Base-by-base conservation (phyloP, 2,113 vertebrate species). In the Baryphthengus martii region DNA sequence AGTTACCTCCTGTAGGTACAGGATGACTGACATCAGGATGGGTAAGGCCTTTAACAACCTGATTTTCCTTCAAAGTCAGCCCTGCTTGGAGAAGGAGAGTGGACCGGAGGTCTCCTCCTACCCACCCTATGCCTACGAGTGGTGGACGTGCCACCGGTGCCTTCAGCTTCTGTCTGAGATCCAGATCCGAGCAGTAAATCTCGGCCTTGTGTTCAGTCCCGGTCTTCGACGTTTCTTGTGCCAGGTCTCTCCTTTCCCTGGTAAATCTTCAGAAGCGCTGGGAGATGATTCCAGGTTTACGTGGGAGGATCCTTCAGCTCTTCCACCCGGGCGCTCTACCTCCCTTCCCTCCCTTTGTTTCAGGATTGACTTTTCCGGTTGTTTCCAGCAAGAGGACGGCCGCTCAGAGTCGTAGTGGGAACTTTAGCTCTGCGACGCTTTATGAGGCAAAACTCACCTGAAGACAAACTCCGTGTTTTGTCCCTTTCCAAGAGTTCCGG, bases 241-340 rank as follows among this genome's bases (percentile, higher is more conserved):
- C 28, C 55, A 9, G 44, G 28, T 15, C 23, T 75, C 9, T 67
- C 8, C 8, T 6, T 5, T 80, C 35, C 16, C 35, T 23, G 16
- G 17, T 37, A 45, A 16, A 53, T 18, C 26, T 20, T 33, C 44
- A 19, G 11, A 76, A 83, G 13, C 71, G 10, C 37, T 62, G 40
- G 21, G 44, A 56, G 42, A 9, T 2, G 3, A 49, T 66, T 83
- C 50, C 17, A 3, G 12, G 1, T 82, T 76, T 47, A 26, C 33
- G 50, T 1, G 29, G 29, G 18, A 77, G 13, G 21, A 42, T 73
- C 14, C 5, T 80, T 50, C 44, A 70, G 17, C 24, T 74, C 17
- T 85, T 70, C 66, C 1, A 1, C 11, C n/a, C 7, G 2, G n/a
- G n/a, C 1, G 1, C 7, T 63, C 0, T 28, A 17, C 17, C 33